Evolutionary conservation across 2,113 vertebrate genomes (phyloP).

Genomic region (Ctenomys sociabilis): DNA sequence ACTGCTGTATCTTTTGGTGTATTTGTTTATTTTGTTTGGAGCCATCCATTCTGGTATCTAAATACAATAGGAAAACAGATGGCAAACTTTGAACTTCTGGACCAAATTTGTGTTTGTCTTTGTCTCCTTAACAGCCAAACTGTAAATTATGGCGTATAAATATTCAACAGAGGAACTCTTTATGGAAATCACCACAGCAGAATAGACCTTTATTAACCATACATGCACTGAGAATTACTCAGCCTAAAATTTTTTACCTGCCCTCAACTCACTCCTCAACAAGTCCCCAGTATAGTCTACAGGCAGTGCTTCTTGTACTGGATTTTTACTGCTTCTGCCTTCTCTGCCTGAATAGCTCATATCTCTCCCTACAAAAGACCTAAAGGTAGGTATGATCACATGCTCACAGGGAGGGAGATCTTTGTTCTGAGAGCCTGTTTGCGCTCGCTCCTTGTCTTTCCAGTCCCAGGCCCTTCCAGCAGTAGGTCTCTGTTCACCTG

Average conservation of each 20-base stretch:
- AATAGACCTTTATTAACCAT: slow-evolving; percentile 46
- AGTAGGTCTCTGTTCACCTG: too few species aligned
- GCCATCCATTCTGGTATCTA: slow-evolving; percentile 62
- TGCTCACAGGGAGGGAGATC: too few species aligned
- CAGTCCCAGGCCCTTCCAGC: accelerated
- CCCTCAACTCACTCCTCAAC: neutral
- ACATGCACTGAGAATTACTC: neutral
- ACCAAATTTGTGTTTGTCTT: slow-evolving; percentile 73
- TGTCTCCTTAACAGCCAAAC: slow-evolving; percentile 73
- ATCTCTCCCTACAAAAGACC: neutral
- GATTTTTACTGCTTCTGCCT: neutral
- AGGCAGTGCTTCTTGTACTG: neutral
- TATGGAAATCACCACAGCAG: slow-evolving; percentile 35
- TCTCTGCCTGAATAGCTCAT: neutral
- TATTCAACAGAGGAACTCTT: slow-evolving; percentile 67
- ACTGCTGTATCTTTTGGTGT: neutral
- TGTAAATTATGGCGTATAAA: slow-evolving; percentile 73
- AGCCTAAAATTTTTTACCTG: neutral
- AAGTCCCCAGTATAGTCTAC: neutral
- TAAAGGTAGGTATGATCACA: accelerated
- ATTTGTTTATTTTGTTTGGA: slow-evolving; percentile 68
- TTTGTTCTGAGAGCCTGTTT: neutral
- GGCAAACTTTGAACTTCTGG: slow-evolving; percentile 79
- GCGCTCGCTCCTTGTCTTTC: neutral
- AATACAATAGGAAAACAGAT: slow-evolving; percentile 78